Base-by-base conservation (phyloP, 2,888 invertebrate genomes). In the Volucella inanis region DNA sequence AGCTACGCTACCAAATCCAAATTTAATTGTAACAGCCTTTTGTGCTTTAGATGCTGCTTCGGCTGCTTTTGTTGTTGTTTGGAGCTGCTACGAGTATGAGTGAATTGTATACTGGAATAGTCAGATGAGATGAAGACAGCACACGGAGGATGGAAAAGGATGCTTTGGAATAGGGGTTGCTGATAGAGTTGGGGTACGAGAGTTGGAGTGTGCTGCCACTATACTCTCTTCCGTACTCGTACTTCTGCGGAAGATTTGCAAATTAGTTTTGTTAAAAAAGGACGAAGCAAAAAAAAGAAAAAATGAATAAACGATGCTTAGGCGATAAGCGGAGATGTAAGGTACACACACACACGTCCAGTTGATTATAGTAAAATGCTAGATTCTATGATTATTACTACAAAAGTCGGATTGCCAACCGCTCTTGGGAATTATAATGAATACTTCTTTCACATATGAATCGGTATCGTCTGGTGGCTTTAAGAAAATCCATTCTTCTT, bases 11-110 rank as follows among this genome's bases (percentile, higher is more conserved):
- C 54, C 61, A 84, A 79, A 84, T 84, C 71, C 84, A 70, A 84
- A 84, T 84, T 84, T 84, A 84, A 84, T 84, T 84, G 75, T 76
- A 76, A 79, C 80, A 75, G 84, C 75, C 79, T 76, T 80, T 80
- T 79, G 79, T 84, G 70, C 45, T 71, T 54, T 41, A 45, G 8
- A 14, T 49, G 31, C 31, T 31, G 31, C 31, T 45, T n/a, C 45
- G 14, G 45, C 45, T 61, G 68, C 39, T 77, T 65, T 67, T 82
- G 55, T 49, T 49, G 55, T 49, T 75, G 75, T 55, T 2, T 18
- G 45, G 10, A 2, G 10, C 11, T 45, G 45, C 6, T 55, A 54
- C 52, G 18, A 59, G 41, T 65, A 54, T 68, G 18, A 59, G 43
- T 65, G 70, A 55, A 45, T 18, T 52, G 31, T 55, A 55, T 71